Conservation (phyloP, 1,140 invertebrate species). For the Drosophila sp. region DNA sequence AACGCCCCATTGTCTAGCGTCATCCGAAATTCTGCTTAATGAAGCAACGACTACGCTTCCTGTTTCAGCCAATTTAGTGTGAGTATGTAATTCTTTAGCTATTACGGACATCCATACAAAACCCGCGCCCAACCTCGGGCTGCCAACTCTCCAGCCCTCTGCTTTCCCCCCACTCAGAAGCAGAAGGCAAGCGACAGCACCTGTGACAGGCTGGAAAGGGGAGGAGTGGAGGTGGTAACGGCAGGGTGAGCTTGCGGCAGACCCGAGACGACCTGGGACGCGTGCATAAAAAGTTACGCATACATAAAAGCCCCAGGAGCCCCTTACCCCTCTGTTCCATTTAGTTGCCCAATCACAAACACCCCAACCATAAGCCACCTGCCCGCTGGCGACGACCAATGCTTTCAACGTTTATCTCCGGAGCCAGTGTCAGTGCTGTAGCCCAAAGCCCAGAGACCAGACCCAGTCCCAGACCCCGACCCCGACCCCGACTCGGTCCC, state of each 20-base stretch:
- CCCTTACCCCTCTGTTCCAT: no score
- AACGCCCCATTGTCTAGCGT: constrained; percentile 47
- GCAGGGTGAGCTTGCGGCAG: constrained; percentile 2
- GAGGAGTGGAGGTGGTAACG: constrained; percentile 20
- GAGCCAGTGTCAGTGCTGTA: constrained; percentile 18
- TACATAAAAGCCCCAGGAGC: constrained; percentile 53
- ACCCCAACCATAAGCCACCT: constrained; percentile 53
- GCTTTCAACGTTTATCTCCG: constrained; percentile 72
- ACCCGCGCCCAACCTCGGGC: constrained; percentile 3
- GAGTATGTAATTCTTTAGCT: constrained; percentile 84
- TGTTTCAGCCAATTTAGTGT: constrained; percentile 83
- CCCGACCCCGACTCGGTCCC: not conserved
- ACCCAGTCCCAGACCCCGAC: not conserved
- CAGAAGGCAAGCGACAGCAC: constrained; percentile 44
- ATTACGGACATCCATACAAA: constrained; percentile 67
- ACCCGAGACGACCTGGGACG: constrained; percentile 33
- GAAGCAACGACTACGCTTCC: constrained; percentile 84
- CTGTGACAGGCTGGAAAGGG: constrained; percentile 56
- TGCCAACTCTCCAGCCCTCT: not conserved
- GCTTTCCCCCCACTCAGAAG: not conserved
- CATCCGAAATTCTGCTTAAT: constrained; percentile 83
- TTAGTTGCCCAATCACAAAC: constrained; percentile 53
- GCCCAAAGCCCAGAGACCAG: constrained; percentile 14
- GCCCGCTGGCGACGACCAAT: constrained; percentile 50
- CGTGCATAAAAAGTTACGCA: constrained; percentile 78